Percentiles rank a stretch among this genome's conserved stretches.
Evolutionary conservation across 2,888 invertebrate species (phyloP).

Genomic region (Brachypalpus laphriformis): DNA sequence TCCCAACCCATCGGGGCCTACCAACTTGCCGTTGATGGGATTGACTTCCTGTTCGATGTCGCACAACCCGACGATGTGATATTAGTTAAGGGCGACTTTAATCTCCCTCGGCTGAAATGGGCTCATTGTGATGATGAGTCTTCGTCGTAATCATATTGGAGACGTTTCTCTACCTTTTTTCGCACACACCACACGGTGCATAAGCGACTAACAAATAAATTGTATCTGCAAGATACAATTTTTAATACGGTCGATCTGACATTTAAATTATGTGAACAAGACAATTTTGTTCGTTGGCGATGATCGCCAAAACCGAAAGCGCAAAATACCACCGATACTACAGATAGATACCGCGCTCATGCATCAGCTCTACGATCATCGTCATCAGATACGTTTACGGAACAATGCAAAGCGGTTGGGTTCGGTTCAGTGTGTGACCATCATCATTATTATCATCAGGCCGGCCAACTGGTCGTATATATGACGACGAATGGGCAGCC

Average conservation of each 20-base stretch:
- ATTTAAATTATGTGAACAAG: constrained; percentile 82
- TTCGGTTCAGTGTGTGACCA: constrained; percentile 49
- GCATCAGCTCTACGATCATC: constrained; percentile 70
- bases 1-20: too few species aligned
- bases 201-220: constrained; percentile 60
- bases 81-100: too few species aligned
- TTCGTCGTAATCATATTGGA: constrained; percentile 71
- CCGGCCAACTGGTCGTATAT: constrained; percentile 52
- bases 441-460: too few species aligned
- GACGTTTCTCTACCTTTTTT: constrained; percentile 51
- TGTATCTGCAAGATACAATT: constrained; percentile 76
- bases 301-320: constrained; percentile 70
- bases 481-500: constrained; percentile 71
- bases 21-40: too few species aligned
- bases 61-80: too few species aligned
- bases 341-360: constrained; percentile 72
- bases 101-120: too few species aligned
- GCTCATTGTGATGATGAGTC: too few species aligned
- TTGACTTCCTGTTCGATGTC: too few species aligned
- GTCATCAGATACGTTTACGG: constrained; percentile 61
- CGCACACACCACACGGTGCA: constrained; percentile 3
- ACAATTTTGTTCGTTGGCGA: constrained; percentile 75
- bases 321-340: constrained; percentile 72
- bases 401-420: constrained; percentile 68
- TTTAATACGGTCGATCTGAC: constrained; percentile 82